Percentiles rank a stretch among this genome's conserved stretches.
These are phyloP conservation scores for Icerya purchasi DNA, from an alignment of 2,888 invertebrate genomes.

Conservation along the genomic window DNA sequence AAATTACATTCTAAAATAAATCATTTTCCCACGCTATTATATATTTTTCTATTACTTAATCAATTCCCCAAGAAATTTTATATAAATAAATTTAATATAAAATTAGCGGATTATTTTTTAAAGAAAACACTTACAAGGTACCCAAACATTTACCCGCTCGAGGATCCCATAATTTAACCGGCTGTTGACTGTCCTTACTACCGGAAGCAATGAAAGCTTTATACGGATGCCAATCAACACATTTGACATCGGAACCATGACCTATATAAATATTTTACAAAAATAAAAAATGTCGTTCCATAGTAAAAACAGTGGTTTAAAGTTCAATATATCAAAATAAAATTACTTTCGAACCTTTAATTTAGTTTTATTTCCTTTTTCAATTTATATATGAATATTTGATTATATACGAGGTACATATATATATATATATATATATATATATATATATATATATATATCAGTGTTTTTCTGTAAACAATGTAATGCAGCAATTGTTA, in stretches of 20 bases:
- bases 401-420: no score
- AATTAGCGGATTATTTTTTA: no score
- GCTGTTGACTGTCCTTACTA: constrained; percentile 98
- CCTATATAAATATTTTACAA: constrained; percentile 34
- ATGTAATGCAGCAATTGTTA: no score
- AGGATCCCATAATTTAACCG: constrained; percentile 98
- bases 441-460: no score
- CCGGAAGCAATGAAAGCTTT: constrained; percentile 93
- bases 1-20: background rate
- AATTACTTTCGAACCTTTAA: no score
- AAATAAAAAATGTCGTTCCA: background rate
- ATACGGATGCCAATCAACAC: constrained; percentile 98
- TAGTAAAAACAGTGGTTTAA: background rate
- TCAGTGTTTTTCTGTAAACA: no score
- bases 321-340: background rate
- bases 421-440: no score
- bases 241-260: constrained; percentile 96
- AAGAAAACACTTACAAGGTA: constrained; percentile 58
- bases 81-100: constrained; percentile 1
- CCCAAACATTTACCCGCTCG: constrained; percentile 85
- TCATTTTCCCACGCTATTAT: background rate
- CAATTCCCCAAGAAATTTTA: background rate
- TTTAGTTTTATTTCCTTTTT: no score
- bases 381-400: no score
- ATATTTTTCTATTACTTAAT: background rate